phyloP scores from a whole-genome alignment of 2,888 invertebrate species.

The Holacanthella duospinosa region DNA sequence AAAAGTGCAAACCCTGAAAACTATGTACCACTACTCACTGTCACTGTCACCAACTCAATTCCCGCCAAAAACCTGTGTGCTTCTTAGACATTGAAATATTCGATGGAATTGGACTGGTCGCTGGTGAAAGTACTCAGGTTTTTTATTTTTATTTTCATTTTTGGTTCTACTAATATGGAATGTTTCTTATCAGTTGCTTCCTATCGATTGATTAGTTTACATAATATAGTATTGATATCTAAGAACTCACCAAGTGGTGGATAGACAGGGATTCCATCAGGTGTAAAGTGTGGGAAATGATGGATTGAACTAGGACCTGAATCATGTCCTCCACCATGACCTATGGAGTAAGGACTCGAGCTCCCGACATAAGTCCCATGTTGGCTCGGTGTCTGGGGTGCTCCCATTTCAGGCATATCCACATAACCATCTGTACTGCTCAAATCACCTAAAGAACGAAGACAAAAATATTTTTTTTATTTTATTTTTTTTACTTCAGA shows the following conservation, averaged over 20 bases:
- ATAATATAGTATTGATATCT: neutral
- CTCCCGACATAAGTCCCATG: conserved; percentile 71
- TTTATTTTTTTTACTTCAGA: neutral
- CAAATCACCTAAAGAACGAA: conserved; percentile 51
- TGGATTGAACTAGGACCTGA: conserved; percentile 39
- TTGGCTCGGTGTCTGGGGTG: conserved; percentile 60
- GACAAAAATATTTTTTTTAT: neutral
- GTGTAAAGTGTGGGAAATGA: conserved; percentile 37
- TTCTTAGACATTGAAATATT: too few relatives aligned
- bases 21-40: too few relatives aligned
- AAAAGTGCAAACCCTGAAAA: too few relatives aligned
- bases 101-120: too few relatives aligned
- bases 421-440: conserved; percentile 69
- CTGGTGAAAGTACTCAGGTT: too few relatives aligned
- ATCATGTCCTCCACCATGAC: conserved; percentile 40
- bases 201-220: conserved; percentile 2
- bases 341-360: conserved; percentile 57
- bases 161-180: too few relatives aligned
- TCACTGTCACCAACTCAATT: too few relatives aligned
- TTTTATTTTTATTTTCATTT: too few relatives aligned
- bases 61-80: too few relatives aligned
- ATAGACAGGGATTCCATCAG: conserved; percentile 69
- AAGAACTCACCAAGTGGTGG: conserved; percentile 61
- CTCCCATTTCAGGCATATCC: conserved; percentile 36
- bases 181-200: neutral